Evolutionary conservation across 2,888 invertebrate genomes (phyloP), one percentile per base, ranked within the genome.

Genomic region (Hipparchia semele): DNA sequence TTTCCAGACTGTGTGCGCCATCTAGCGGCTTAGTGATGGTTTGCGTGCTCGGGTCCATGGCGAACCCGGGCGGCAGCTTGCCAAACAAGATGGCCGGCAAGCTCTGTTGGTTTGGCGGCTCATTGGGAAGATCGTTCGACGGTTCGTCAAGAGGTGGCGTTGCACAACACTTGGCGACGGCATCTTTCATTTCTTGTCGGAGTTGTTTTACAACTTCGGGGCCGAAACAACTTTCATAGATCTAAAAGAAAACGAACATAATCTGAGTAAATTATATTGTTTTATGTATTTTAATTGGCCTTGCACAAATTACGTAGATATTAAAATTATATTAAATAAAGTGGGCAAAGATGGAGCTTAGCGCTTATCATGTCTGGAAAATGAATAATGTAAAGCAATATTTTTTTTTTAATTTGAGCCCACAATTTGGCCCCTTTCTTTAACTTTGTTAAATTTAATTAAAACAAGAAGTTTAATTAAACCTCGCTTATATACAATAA

Each of bases 221-320:
- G 0, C 96, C 96, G 77, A 96, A 96, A 82, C 96, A 96, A 80
- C 96, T 96, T 87, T 96, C 96, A 81, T 96, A 96, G 79, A 96
- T 96, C 96, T 96, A 85, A 58, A 68, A 71, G 0, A 0, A 0
- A 73, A 2, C n/a, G 46, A 46, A 49, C 23, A 49, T 6, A 49
- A n/a, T 13, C 46, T 23, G 56, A 23, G 23, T 23, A 23, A 23
- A 23, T 23, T 23, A 23, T 23, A 23, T 23, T 23, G 23, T 39
- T 39, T 39, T 39, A 39, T 39, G 39, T 39, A 23, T 23, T 23
- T 23, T 23, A 23, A 23, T 23, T 23, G 23, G 23, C 23, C 23
- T 23, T 23, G 23, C 23, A 23, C 23, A 23, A 23, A 23, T 23
- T 23, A 23, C 23, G 23, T 23, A 23, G 23, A 23, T 23, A 23